Base-by-base conservation (phyloP, 2,888 invertebrate genomes). In the Drepanosiphum platanoidis region DNA sequence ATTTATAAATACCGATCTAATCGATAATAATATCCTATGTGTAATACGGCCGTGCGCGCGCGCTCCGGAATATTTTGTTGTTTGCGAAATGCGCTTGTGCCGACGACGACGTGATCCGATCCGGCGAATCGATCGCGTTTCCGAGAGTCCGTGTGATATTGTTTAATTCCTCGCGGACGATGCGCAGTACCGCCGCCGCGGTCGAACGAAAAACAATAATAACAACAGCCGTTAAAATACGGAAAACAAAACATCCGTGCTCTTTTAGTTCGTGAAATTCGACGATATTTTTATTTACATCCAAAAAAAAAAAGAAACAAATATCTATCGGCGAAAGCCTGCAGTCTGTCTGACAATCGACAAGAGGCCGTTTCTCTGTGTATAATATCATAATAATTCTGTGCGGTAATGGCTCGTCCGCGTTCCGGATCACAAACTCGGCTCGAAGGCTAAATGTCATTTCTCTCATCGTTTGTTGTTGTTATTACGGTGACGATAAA, bases 381-480 rank as follows among this genome's bases (percentile, higher is more conserved):
- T 13, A 71, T 71, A 71, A 61, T 71, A 81, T 46, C 71, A 72
- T 71, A 32, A n/a, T 81, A 66, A 30, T 81, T 72, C 36, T n/a
- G 71, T 34, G 22, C n/a, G 27, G 42, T 83, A 74, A 83, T 46
- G 34, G 72, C 27, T 15, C 64, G 71, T 58, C 39, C 74, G 46
- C 61, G 82, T 74, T 82, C 64, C 34, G 82, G 82, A 82, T 74
- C 64, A 42, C 61, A 64, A 61, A 72, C 42, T 39, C 58, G 61
- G 9, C 18, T 74, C 18, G 64, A 46, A 32, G 27, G 46, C 64
- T 74, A 83, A 75, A 83, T 34, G 64, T 32, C 72, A 74, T 82
- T 74, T 68, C 15, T 68, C 52, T 27, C 71, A 22, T 66, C 30
- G 46, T n/a, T n/a, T n/a, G n/a, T 82, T 46, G 34, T 72, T 70